Evolutionary conservation across 2,113 vertebrate species (phyloP), one percentile per base, ranked within the genome.

Genomic region (Planiliza haematocheilus): DNA sequence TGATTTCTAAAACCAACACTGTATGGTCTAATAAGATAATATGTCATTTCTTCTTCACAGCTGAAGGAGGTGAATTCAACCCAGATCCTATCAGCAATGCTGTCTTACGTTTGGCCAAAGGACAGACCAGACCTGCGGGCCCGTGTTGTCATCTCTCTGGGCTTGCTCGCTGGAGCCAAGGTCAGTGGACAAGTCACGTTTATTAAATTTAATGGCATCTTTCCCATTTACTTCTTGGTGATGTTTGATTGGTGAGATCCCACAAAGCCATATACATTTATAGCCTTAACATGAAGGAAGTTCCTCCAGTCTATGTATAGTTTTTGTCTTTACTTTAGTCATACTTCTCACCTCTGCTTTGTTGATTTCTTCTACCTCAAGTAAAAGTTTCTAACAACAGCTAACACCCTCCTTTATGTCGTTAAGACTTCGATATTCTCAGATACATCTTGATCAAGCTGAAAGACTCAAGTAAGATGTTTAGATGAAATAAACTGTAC

Each of bases 91-190:
- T 91, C 91, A 83, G 97, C 96, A 0, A 99, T 99, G 97, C 77
- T 98, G 68, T 93, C 95, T 5, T 97, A 99, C 0, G 97, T 99
- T 69, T 99, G 98, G 98, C 98, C 98, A 57, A 96, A 95, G 61
- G 95, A 99, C 74, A 92, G 97, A 80, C 97, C 98, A 6, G 98
- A 99, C 90, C 93, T 99, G 4, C 90, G 96, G 14, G 95, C 96
- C 50, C 95, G 98, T 80, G 98, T 99, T 11, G 96, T 91, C 59
- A 39, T 98, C 41, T 96, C 98, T 6, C 89, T 99, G 56, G 95
- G 95, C 34, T 94, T 99, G 61, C 93, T 99, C 18, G 97, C 94
- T 38, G 93, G 94, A 83, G 95, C 98, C 65, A 99, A 99, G 95
- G 98, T 99, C 92, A 10, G 68, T 68, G 79, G 45, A 17, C 24